Evolutionary conservation across 2,113 vertebrate species (phyloP), one percentile per base, ranked within the genome.

Genomic region (Oncorhynchus tshawytscha): DNA sequence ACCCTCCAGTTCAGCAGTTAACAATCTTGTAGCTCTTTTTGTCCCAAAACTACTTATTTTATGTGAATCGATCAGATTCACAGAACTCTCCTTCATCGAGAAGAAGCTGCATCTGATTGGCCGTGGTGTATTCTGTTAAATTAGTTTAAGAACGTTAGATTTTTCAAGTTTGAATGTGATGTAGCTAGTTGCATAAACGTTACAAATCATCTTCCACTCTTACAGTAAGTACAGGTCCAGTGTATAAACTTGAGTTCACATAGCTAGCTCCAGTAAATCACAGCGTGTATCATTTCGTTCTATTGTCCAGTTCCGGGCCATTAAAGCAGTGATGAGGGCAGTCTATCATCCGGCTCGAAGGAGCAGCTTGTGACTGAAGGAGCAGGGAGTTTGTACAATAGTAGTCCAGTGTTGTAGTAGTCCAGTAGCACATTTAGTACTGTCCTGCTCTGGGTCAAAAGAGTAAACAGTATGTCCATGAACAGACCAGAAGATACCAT

Each of bases 201-300:
- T 45, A 78, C 31, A 73, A 71, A 71, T 62, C 45, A 79, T 68
- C 73, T 67, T 74, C 78, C 27, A 72, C 66, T 49, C 57, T 65
- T 27, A 80, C 57, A 87, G 18, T 88, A 91, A 91, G 81, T 91
- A 91, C 86, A 94, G 77, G 84, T 95, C 94, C 94, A 92, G 89
- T 93, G 92, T 92, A 89, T 86, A 71, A 74, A 2, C 16, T 73
- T 75, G 59, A 73, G 25, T 70, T 54, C 66, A 45, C 20, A 73
- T 64, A 39, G 67, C 3, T 67, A 34, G 49, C 49, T 69, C 29
- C 62, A 48, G 62, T 75, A 64, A 73, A 60, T 20, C 20, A 70
- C 22, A 45, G 20, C 22, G n/a, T 48, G 9, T 70, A 34, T 48
- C n/a, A 34, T 34, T 39, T 70, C 0, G 2, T 39, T 8, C 7